phyloP scores from a whole-genome alignment of 2,888 invertebrate genomes.

The Pristionchus arcanus region DNA sequence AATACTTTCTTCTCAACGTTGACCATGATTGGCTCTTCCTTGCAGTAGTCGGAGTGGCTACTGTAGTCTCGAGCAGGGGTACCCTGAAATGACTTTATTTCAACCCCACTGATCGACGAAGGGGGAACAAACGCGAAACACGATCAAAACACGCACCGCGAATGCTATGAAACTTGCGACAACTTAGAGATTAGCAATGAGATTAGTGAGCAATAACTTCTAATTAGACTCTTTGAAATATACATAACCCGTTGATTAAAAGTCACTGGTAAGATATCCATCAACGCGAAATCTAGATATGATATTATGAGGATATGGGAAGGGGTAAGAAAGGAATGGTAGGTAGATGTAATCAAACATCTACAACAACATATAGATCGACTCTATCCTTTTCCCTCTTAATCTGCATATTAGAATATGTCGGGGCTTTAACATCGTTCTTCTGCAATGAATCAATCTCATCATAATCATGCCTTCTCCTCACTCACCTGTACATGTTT shows the following conservation, averaged over 20 bases:
- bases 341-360: constrained; percentile 85
- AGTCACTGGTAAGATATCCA: not conserved
- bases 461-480: constrained; percentile 92
- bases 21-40: constrained; percentile 59
- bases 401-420: constrained; percentile 98
- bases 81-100: constrained; percentile 53
- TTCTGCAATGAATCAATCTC: constrained; percentile 85
- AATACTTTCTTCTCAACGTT: constrained; percentile 77
- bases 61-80: constrained; percentile 26
- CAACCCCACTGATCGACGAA: not conserved
- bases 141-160: not conserved
- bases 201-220: not conserved
- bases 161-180: not conserved
- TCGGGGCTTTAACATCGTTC: constrained; percentile 98
- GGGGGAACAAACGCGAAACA: constrained; percentile 26
- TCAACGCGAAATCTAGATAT: not conserved
- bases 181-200: not conserved
- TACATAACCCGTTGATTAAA: not conserved
- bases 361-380: constrained; percentile 97
- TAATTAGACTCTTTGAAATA: not conserved
- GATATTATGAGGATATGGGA: not conserved
- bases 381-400: constrained; percentile 82
- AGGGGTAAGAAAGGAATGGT: not conserved
- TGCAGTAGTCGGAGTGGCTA: not conserved
- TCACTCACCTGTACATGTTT: constrained; percentile 84